Conservation (phyloP, 1,140 invertebrate species). For the Drosophila persimilis region DNA sequence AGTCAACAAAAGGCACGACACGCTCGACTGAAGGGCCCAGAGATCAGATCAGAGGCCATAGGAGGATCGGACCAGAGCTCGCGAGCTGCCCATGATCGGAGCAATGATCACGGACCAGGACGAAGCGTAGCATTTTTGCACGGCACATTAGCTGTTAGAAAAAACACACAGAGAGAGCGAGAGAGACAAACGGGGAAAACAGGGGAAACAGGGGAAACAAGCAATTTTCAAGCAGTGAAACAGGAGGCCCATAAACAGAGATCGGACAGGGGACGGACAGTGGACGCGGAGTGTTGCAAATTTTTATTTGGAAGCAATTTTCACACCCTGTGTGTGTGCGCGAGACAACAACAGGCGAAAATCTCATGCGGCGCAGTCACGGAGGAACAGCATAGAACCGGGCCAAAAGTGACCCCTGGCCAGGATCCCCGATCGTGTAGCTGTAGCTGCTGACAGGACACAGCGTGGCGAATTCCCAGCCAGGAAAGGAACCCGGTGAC, state of each 20-base stretch:
- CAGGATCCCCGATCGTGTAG: conserved; percentile 28
- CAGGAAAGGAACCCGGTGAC: conserved; percentile 54
- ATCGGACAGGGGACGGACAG: neutral
- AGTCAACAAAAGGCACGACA: conserved; percentile 61
- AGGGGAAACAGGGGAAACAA: conserved; percentile 4
- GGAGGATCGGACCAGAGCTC: conserved; percentile 17
- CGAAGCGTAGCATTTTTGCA: conserved; percentile 70
- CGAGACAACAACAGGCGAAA: conserved; percentile 36
- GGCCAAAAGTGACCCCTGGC: conserved; percentile 32
- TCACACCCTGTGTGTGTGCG: conserved; percentile 61
- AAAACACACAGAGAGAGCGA: conserved; percentile 18
- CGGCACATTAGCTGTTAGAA: conserved; percentile 62
- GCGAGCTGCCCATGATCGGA: conserved; percentile 68
- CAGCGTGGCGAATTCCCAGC: conserved; percentile 64
- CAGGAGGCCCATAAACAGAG: conserved; percentile 44
- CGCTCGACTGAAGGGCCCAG: conserved; percentile 35
- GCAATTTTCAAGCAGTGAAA: conserved; percentile 7
- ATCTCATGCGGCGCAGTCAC: conserved; percentile 35
- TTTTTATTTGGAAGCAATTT: conserved; percentile 82
- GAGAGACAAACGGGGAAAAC: conserved; percentile 32
- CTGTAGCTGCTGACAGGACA: conserved; percentile 60
- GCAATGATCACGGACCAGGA: conserved; percentile 53
- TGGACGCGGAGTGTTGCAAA: conserved; percentile 65
- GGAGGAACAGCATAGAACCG: too few relatives aligned
- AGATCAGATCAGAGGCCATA: conserved; percentile 9